Conservation (phyloP, 2,113 vertebrate species). For the Calonectris borealis region DNA sequence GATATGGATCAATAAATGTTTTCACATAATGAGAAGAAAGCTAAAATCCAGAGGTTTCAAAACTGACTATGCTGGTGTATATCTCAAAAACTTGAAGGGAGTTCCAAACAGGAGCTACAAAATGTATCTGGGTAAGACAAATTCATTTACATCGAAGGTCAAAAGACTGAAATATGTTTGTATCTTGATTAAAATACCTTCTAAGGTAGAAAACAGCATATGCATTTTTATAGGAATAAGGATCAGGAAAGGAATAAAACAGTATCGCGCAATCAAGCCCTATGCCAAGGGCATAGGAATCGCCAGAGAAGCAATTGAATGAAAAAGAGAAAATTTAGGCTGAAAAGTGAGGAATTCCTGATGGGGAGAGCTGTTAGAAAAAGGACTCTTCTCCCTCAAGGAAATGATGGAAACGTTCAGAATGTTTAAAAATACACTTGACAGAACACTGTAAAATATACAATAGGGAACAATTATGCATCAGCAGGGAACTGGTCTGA, state of each 20-base stretch:
- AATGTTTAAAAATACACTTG: constrained; percentile 57
- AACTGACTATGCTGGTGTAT: background rate
- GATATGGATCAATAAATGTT: background rate
- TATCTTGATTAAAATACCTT: background rate
- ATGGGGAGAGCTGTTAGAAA: background rate
- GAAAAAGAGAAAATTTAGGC: background rate
- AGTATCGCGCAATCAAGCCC: background rate
- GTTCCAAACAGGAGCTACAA: background rate
- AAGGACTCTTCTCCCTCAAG: constrained; percentile 23
- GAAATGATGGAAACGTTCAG: constrained; percentile 23
- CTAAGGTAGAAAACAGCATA: background rate
- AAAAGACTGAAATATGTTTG: background rate
- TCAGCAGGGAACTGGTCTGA: constrained; percentile 53
- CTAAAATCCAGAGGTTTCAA: background rate
- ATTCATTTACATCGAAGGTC: background rate
- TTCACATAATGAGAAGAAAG: background rate
- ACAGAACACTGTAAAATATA: constrained; percentile 55
- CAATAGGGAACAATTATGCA: constrained; percentile 60
- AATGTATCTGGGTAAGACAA: background rate
- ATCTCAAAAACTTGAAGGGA: background rate
- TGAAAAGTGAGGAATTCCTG: background rate
- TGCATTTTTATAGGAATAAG: background rate
- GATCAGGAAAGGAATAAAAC: background rate
- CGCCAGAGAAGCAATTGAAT: background rate
- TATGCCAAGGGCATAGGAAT: background rate